Percentiles rank a stretch among this genome's conserved stretches.
These are phyloP conservation scores for Peribatodes rhomboidaria DNA, from an alignment of 2,888 invertebrate species.

Conservation along the genomic window DNA sequence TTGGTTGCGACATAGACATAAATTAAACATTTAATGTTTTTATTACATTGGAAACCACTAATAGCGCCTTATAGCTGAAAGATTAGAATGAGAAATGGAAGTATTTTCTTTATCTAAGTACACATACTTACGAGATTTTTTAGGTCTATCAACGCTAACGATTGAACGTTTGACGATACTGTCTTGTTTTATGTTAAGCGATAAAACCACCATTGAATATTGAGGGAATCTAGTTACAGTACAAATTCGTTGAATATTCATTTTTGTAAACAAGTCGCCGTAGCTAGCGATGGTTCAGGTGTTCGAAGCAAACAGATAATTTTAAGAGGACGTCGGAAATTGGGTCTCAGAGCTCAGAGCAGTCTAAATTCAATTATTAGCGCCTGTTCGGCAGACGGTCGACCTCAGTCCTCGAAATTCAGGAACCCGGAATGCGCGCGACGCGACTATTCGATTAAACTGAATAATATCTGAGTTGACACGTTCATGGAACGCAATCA, in stretches of 20 bases:
- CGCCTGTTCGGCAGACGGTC: constrained; percentile 55
- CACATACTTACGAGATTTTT: no score
- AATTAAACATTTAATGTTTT: neutral
- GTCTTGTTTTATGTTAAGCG: neutral
- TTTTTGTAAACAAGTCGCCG: constrained; percentile 43
- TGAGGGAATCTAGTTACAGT: constrained; percentile 34
- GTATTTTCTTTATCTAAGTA: neutral
- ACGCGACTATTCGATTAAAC: constrained; percentile 60
- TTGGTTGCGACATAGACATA: no score
- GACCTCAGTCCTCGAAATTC: constrained; percentile 49
- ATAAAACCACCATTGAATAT: constrained; percentile 3
- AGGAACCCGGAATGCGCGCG: constrained; percentile 46
- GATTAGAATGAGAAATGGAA: neutral
- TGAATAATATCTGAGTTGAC: constrained; percentile 57
- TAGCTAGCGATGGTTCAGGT: constrained; percentile 46
- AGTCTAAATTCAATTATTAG: constrained; percentile 62
- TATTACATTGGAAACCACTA: neutral
- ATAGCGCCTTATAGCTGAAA: neutral
- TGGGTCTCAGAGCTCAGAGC: constrained; percentile 51
- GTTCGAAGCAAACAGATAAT: constrained; percentile 58
- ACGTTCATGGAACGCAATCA: constrained; percentile 55
- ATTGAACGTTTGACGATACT: neutral
- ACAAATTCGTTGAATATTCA: constrained; percentile 43
- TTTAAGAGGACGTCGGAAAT: constrained; percentile 51
- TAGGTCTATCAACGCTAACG: neutral